Base-by-base conservation (phyloP, 2,888 invertebrate species). In the Icerya purchasi region DNA sequence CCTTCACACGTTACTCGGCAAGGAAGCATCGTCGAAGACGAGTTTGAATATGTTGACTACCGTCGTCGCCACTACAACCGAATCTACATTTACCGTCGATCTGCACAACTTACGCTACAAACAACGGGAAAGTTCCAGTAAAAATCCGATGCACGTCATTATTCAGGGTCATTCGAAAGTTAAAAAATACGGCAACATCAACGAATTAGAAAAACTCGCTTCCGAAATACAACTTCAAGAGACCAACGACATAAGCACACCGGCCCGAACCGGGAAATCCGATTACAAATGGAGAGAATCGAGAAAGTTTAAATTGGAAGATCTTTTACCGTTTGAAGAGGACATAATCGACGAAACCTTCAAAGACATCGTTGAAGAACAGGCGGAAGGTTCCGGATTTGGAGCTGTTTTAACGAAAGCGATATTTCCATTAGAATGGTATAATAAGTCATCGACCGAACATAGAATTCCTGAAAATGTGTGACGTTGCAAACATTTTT, bases 121-220 rank as follows among this genome's bases (percentile, higher is more conserved):
- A 68, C 74, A 78, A 0, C 78, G 81, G 0, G 72, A 74, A 1
- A 76, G 79, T 58, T 81, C 84, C 0, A 50, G 61, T 55, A 61
- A 56, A 57, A 78, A 79, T 0, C 81, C 81, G 1, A 75, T 83
- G 77, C 86, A 86, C 68, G 74, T 86, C 22, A 86, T 87, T 24
- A 86, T 86, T 65, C 85, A 87, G 70, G 86, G 86, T 0, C 86
- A 87, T 69, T 86, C 86, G 1, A 86, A 86, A 73, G 86, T 87
- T 0, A 86, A 86, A 73, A 86, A 84, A 0, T 87, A 87, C 67
- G 82, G 86, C 18, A 81, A 83, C 0, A 63, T 57, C 57, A 63
- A 58, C 56, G 76, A 76, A 61, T 71, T 72, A 62, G 67, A 69
- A 49, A 62, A 60, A 61, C n/a, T n/a, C n/a, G 66, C 72, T 23